A percentile compares a stretch with the other conserved stretches of the same genome.
Evolutionary conservation across 2,797 vertebrate genomes (phyloP).

Genomic region (Gobio occitaniae): DNA sequence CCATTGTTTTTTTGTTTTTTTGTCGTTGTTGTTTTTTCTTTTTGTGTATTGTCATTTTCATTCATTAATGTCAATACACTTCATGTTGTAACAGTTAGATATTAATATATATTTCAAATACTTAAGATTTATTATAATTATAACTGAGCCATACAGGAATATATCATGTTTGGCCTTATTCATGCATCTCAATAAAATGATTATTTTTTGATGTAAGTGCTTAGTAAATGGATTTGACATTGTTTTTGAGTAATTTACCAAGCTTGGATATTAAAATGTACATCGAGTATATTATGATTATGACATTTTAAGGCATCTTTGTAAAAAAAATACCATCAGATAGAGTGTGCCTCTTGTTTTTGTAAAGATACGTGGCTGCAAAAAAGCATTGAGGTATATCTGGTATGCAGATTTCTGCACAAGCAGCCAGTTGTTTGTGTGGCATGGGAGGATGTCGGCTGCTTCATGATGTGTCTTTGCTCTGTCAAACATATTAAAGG

Average conservation of each 20-base stretch:
- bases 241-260: background rate
- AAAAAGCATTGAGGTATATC: constrained; percentile 31
- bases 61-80: background rate
- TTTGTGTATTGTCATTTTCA: constrained; percentile 7
- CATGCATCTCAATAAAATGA: background rate
- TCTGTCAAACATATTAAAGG: constrained; percentile 19
- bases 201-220: background rate
- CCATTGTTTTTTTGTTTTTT: background rate
- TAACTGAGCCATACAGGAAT: background rate
- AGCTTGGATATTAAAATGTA: background rate
- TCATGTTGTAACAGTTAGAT: background rate
- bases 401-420: constrained; percentile 45
- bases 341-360: constrained; percentile 40
- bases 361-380: constrained; percentile 29
- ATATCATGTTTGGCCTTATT: background rate
- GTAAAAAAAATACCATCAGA: background rate
- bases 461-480: constrained; percentile 40
- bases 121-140: background rate
- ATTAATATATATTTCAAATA: background rate
- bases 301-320: background rate
- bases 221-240: background rate
- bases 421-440: constrained; percentile 27
- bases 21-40: background rate
- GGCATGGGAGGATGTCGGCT: constrained; percentile 45
- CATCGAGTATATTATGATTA: background rate